Base-by-base conservation (phyloP, 2,888 invertebrate genomes). In the Epirrhoe alternata region DNA sequence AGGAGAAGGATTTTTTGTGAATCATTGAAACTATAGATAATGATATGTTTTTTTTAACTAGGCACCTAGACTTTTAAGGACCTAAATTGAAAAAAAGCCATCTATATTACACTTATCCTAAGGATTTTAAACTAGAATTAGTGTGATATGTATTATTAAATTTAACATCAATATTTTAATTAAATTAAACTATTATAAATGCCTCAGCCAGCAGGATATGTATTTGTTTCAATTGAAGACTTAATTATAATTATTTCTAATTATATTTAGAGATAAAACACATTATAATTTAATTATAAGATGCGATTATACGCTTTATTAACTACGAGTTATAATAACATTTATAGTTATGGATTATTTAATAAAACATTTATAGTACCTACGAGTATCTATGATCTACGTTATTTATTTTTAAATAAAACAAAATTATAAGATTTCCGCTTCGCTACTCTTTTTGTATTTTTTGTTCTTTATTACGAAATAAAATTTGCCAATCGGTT, bases 201-300 rank as follows among this genome's bases (percentile, higher is more conserved):
- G 93, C 94, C 93, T 89, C 93, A 93, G 93, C 93, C 93, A 93
- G 89, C 81, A 82, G 76, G 91, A 93, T 93, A 92, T 93, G 90
- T 94, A 87, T 89, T 84, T 74, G 89, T 92, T 92, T 92, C 87
- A 86, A 83, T 86, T 84, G 76, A 88, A 89, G 84, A 88, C 87
- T 89, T 90, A 90, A 74, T 78, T 85, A 76, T 64, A 70, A 62
- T 66, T 77, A 78, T 84, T 82, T 83, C 79, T 84, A 81, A 83
- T 79, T 84, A 83, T 81, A 78, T 77, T 84, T 83, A 86, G 82
- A 83, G 84, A 84, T 86, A 85, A 89, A 85, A 88, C 81, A 86
- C 80, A 79, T 85, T 85, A 77, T 85, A 80, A 84, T 80, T 74
- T 80, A 79, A 73, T 80, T 74, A 78, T 80, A 78, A 81, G 74